These are phyloP conservation scores for Carapus acus DNA, from an alignment of 2,797 vertebrate genomes.

Conservation along the genomic window DNA sequence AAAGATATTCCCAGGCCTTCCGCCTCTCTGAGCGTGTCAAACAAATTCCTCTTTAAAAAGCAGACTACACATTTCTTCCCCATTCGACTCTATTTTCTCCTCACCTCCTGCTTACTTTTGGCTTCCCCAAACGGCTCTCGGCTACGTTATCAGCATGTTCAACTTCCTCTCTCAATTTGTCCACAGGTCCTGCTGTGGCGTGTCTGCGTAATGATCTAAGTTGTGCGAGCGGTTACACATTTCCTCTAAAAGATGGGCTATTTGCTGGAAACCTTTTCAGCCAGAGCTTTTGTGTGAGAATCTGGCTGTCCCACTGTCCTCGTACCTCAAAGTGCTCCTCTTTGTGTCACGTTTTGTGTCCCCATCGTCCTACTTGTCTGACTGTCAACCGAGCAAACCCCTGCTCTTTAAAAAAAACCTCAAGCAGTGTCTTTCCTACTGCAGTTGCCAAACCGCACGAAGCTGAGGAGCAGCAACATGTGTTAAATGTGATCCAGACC, in stretches of 20 bases:
- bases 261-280: too few species aligned
- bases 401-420: slow-evolving; percentile 39
- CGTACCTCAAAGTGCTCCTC: slow-evolving; percentile 25
- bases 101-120: slow-evolving; percentile 6
- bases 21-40: too few species aligned
- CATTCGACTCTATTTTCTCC: slow-evolving; percentile 7
- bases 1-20: too few species aligned
- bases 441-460: slow-evolving; percentile 43
- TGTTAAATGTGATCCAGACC: slow-evolving; percentile 95
- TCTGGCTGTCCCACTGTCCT: slow-evolving; percentile 13
- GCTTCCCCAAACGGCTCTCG: slow-evolving; percentile 1
- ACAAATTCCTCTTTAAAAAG: too few species aligned
- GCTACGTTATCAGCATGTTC: slow-evolving; percentile 9
- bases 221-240: slow-evolving; percentile 13
- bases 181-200: slow-evolving; percentile 13
- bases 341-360: slow-evolving; percentile 35
- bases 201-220: slow-evolving; percentile 4
- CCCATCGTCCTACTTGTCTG: slow-evolving; percentile 18
- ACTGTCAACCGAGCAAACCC: slow-evolving; percentile 34
- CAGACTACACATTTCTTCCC: too few species aligned
- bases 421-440: slow-evolving; percentile 41
- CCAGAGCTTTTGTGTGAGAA: slow-evolving; percentile 4
- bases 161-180: slow-evolving; percentile 12
- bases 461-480: slow-evolving; percentile 72
- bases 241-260: slow-evolving; percentile 14